A percentile compares a stretch with the other conserved stretches of the same genome.
phyloP scores from a whole-genome alignment of 1,140 invertebrate genomes.

The Brachionus paranguensis region DNA sequence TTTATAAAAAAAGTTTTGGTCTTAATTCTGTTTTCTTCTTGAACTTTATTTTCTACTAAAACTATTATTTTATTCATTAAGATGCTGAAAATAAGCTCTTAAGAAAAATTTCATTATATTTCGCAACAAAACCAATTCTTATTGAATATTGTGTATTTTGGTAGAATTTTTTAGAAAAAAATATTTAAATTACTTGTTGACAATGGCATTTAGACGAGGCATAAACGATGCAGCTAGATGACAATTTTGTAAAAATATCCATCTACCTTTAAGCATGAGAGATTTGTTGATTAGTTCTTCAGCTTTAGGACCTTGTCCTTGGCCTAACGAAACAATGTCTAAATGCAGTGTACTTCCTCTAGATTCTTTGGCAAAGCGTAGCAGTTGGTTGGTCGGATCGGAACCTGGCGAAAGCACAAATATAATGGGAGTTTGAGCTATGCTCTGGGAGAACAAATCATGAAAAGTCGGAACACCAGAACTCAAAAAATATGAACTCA shows the following conservation, averaged over 20 bases:
- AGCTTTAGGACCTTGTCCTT: constrained; percentile 56
- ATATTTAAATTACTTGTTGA: constrained; percentile 24
- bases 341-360: constrained; percentile 51
- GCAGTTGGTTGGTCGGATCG: constrained; percentile 50
- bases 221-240: constrained; percentile 67
- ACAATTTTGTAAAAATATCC: constrained; percentile 75
- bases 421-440: constrained; percentile 51
- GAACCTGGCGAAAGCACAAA: constrained; percentile 53
- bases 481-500: constrained; percentile 48
- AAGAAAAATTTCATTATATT: too few species aligned
- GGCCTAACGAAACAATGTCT: constrained; percentile 55
- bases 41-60: too few species aligned
- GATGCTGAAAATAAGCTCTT: too few species aligned
- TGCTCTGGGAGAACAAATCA: constrained; percentile 49
- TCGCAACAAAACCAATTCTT: too few species aligned
- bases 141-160: too few species aligned
- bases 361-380: constrained; percentile 52
- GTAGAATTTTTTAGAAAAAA: too few species aligned
- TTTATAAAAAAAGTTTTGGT: too few species aligned
- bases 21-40: too few species aligned
- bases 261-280: constrained; percentile 52
- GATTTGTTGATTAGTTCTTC: constrained; percentile 55
- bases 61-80: too few species aligned
- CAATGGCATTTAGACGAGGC: constrained; percentile 47
- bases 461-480: constrained; percentile 45